Evolutionary conservation across 2,113 vertebrate species (phyloP), one percentile per base, ranked within the genome.

Genomic region (Phainopepla nitens): DNA sequence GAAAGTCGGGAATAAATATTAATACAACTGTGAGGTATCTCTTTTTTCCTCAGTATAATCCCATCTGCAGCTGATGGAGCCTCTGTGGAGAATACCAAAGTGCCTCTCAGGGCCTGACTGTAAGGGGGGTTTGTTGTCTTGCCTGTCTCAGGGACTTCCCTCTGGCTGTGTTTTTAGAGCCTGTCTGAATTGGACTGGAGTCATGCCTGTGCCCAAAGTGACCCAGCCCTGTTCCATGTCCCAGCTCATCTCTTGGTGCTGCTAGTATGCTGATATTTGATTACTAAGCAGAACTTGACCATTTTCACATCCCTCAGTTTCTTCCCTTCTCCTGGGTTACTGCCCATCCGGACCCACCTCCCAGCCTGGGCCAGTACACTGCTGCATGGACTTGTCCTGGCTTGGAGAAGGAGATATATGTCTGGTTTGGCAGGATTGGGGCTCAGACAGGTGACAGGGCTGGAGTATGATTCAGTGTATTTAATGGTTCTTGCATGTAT

Each of bases 151-250:
- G 28, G 29, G 22, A 24, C 12, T 28, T 60, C 23, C 15, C 23
- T 25, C 3, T 41, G 58, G 24, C 68, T 89, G 36, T 36, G 15
- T 19, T 60, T 72, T 72, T 29, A 23, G 36, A 80, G 28, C 14
- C 27, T 44, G 5, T 17, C 29, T 1, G 3, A 62, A 31, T 39
- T 20, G 50, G 28, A 1, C 2, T 20, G 9, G 19, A 44, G 41
- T 77, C 64, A 61, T 0, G 0, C 7, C 22, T 42, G 6, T 76
- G 19, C 41, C 29, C 10, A 13, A 68, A 87, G n/a, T n/a, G 31
- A 6, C 44, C 20, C 35, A 68, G 61, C 45, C n/a, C 36, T 6
- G 0, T 53, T 41, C 61, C 21, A 2, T 1, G 1, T 29, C 18
- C 33, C 53, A 68, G 11, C 1, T 1, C 2, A 0, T 82, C 47